Conservation (phyloP, 2,888 invertebrate genomes). For the Cantharis lateralis region DNA sequence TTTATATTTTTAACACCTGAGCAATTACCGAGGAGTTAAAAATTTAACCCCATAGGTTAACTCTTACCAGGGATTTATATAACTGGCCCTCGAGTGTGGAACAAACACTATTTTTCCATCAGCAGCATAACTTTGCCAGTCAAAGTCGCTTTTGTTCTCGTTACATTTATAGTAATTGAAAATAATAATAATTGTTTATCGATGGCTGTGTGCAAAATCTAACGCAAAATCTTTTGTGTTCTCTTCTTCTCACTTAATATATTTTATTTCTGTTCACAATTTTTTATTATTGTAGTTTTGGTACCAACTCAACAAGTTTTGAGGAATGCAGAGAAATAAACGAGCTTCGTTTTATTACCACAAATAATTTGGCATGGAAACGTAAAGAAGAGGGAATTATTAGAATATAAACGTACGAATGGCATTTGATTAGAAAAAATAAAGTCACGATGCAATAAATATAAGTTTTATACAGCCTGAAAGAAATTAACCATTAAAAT, state of each 20-base stretch:
- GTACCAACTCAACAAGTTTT: background rate
- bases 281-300: background rate
- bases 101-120: no score
- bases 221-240: background rate
- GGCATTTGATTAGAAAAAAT: background rate
- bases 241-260: background rate
- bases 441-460: background rate
- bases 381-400: background rate
- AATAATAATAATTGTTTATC: background rate
- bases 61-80: no score
- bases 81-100: no score
- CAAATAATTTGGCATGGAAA: background rate
- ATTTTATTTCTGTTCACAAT: background rate
- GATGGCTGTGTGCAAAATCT: background rate
- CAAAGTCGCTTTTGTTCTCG: no score
- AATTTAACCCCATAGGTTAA: no score
- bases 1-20: no score
- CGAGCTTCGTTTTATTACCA: background rate
- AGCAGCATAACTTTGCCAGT: no score
- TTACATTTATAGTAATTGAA: no score
- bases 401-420: background rate
- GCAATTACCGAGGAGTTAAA: no score
- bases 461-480: background rate
- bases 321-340: background rate
- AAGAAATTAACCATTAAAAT: background rate